phyloP scores from a whole-genome alignment of 2,797 vertebrate species.

The Phrynocephalus forsythii region DNA sequence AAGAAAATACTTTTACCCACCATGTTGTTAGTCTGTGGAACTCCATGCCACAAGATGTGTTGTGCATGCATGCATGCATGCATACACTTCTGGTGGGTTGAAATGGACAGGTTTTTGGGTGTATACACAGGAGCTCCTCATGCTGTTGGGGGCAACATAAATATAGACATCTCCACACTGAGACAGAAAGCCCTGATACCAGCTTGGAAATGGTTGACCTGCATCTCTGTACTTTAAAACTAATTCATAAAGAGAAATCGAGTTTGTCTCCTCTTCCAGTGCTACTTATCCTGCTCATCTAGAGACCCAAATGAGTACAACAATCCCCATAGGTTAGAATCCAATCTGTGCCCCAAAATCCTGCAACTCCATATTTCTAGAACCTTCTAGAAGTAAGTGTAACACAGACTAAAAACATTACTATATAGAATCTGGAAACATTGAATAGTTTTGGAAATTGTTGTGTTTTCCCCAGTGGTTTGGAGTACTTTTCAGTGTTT shows the following conservation, averaged over 20 bases:
- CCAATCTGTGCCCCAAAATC: neutral
- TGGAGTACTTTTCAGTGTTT: conserved; percentile 34
- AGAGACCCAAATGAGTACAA: neutral
- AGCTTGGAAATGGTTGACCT: neutral
- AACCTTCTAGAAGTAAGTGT: neutral
- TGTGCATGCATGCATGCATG: no score
- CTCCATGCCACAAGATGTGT: no score
- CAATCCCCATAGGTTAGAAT: neutral
- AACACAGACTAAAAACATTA: neutral
- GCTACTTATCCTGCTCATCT: no score
- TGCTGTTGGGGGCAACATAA: no score
- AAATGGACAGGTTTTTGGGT: no score
- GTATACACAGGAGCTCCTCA: no score
- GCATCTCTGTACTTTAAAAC: neutral
- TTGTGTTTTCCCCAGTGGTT: neutral
- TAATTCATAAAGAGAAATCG: neutral
- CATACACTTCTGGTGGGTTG: no score
- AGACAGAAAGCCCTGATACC: no score
- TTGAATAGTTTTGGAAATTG: neutral
- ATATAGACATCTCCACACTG: no score
- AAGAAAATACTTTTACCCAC: no score
- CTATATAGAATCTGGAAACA: neutral
- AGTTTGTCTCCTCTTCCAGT: neutral
- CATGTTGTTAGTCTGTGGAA: no score
- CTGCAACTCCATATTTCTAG: neutral